Base-by-base conservation (phyloP, 2,113 vertebrate genomes). In the Oryzias melastigma region DNA sequence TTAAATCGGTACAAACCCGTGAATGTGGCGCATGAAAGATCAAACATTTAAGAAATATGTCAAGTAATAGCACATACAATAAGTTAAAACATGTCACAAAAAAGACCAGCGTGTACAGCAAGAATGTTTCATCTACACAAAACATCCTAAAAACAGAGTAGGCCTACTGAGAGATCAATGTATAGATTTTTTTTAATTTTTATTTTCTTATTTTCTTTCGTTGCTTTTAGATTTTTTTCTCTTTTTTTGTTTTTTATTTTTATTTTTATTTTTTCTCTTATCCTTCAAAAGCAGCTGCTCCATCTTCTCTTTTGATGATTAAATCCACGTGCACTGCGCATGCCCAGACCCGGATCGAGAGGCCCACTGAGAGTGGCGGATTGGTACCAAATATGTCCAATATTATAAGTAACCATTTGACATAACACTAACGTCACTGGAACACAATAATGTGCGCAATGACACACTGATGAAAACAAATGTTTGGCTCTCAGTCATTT, bases 111-210 rank as follows among this genome's bases (percentile, higher is more conserved):
- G 93, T 94, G 82, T 84, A 90, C 85, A 95, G 95, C 95, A 92
- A 94, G 94, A 95, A 96, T 96, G 93, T 94, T 95, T 96, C 90
- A 95, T 96, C 93, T 96, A 97, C 94, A 96, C 96, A 95, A 95
- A 98, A 95, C 94, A 95, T 95, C 93, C 93, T 95, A 95, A 93
- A 35, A 94, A 94, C 84, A 84, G 80, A 83, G 62, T 93, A 91
- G 90, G 86, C 91, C 91, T 93, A 92, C 90, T 89, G 93, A 92
- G 77, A 85, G 81, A 69, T 87, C 68, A 47, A 27, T 27, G 25
- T 35, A 35, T 35, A 35, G 2, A 35, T 35, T 35, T 35, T 35
- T 35, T 78, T 73, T n/a, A n/a, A 90, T 88, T 90, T 90, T 88
- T 91, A 93, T 41, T 88, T 92, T 88, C 85, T 86, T 16, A 44